Conservation (phyloP, 1,140 invertebrate genomes). For the Drosophila takahashii region DNA sequence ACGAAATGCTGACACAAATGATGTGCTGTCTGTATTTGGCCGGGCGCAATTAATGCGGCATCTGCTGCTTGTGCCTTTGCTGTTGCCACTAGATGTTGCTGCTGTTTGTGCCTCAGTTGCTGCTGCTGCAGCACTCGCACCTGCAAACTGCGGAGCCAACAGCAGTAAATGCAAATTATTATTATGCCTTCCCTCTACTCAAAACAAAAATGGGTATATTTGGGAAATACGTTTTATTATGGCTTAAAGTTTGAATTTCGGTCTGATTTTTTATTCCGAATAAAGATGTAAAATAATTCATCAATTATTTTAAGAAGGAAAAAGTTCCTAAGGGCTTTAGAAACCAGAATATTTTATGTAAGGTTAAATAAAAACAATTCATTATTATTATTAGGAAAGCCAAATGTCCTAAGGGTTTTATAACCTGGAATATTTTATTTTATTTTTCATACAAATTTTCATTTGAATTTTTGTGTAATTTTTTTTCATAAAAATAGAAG, state of each 20-base stretch:
- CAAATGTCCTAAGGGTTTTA: no score
- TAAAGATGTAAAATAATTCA: no score
- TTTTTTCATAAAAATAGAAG: no score
- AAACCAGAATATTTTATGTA: no score
- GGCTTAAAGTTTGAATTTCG: neutral
- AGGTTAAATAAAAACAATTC: no score
- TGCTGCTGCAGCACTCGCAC: slow-evolving; percentile 35
- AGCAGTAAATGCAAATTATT: slow-evolving; percentile 46
- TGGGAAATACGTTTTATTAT: no score
- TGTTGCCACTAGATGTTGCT: slow-evolving; percentile 6
- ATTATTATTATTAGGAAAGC: no score
- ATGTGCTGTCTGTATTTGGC: slow-evolving; percentile 51
- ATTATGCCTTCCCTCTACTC: neutral
- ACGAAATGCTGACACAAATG: slow-evolving; percentile 56
- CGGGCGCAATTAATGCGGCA: slow-evolving; percentile 61
- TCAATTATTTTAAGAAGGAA: no score
- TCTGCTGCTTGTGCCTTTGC: slow-evolving; percentile 10
- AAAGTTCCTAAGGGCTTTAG: no score
- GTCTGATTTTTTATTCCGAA: neutral
- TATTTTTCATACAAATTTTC: no score
- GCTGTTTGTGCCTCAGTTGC: slow-evolving; percentile 31
- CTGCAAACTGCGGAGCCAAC: slow-evolving; percentile 31
- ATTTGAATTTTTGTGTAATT: no score
- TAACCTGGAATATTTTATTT: no score
- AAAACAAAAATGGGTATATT: slow-evolving; percentile 1